A percentile compares a stretch with the other conserved stretches of the same genome.
phyloP scores from a whole-genome alignment of 2,113 vertebrate genomes.

The Epinephelus lanceolatus region DNA sequence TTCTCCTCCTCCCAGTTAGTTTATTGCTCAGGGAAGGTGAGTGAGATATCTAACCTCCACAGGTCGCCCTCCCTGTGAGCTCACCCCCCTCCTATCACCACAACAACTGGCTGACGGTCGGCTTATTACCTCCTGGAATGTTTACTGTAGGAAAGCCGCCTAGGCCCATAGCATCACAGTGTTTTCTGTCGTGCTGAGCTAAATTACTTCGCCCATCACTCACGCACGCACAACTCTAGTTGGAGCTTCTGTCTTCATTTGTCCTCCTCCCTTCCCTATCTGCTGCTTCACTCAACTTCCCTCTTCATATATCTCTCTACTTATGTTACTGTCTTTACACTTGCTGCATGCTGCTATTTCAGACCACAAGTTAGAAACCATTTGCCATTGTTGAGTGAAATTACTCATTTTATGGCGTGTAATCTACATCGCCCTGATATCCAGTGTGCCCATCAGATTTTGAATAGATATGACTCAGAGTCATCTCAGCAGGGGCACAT shows the following conservation, averaged over 20 bases:
- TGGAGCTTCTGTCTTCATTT: conserved; percentile 42
- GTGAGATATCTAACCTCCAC: conserved; percentile 62
- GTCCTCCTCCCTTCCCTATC: conserved; percentile 16
- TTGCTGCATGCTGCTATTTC: conserved; percentile 10
- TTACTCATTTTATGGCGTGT: conserved; percentile 24
- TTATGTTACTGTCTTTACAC: conserved; percentile 8
- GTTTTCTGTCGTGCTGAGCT: conserved; percentile 50
- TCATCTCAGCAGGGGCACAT: conserved; percentile 25
- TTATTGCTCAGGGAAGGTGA: conserved; percentile 63
- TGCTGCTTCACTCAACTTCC: not conserved
- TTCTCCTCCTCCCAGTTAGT: conserved; percentile 39
- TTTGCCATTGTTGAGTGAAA: conserved; percentile 28
- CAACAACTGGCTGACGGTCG: conserved; percentile 49
- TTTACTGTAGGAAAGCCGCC: conserved; percentile 55
- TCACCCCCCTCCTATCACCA: conserved; percentile 28
- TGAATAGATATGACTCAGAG: conserved; percentile 39
- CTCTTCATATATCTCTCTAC: not conserved
- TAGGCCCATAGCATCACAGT: conserved; percentile 1
- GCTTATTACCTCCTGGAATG: conserved; percentile 69
- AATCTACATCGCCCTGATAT: conserved; percentile 25
- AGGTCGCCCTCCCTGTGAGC: conserved; percentile 43
- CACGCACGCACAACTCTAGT: conserved; percentile 24
- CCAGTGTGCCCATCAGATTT: conserved; percentile 38
- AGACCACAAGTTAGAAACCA: not conserved
- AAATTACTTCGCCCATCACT: conserved; percentile 71